phyloP scores from a whole-genome alignment of 23 tunicate genomes.

The Styela clava region DNA sequence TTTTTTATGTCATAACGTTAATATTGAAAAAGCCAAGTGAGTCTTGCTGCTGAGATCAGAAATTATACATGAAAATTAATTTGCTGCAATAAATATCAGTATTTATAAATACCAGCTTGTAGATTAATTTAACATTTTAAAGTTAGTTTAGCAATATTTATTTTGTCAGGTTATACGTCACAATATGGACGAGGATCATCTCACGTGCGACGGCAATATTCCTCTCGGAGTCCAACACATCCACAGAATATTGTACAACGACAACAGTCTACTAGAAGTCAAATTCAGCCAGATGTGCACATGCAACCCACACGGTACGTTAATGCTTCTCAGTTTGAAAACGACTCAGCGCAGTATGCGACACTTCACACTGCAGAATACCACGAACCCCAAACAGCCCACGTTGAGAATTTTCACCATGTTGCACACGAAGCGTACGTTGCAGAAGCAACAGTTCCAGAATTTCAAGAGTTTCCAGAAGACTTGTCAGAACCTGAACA shows the following conservation, averaged over 20 bases:
- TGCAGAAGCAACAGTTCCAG: background rate
- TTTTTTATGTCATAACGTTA: too few relatives aligned
- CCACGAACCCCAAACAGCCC: background rate
- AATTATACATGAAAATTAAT: too few relatives aligned
- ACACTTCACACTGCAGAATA: background rate
- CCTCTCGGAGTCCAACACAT: too few relatives aligned
- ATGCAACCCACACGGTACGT: background rate
- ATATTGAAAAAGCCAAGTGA: too few relatives aligned
- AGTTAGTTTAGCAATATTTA: too few relatives aligned
- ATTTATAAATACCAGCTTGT: too few relatives aligned
- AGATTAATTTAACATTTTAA: too few relatives aligned
- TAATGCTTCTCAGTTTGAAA: background rate
- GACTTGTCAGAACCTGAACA: background rate
- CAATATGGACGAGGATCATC: too few relatives aligned
- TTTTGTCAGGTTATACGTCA: too few relatives aligned
- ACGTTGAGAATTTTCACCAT: background rate
- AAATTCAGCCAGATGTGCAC: background rate
- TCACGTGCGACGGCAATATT: too few relatives aligned
- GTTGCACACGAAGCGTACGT: background rate
- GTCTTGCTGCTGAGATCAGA: too few relatives aligned
- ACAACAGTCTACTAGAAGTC: background rate
- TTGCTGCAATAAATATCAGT: too few relatives aligned
- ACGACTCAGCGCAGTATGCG: background rate
- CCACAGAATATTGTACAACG: background rate
- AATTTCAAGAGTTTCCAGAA: background rate